Evolutionary conservation across 2,888 invertebrate species (phyloP).

Genomic region (Brenthis hecate): DNA sequence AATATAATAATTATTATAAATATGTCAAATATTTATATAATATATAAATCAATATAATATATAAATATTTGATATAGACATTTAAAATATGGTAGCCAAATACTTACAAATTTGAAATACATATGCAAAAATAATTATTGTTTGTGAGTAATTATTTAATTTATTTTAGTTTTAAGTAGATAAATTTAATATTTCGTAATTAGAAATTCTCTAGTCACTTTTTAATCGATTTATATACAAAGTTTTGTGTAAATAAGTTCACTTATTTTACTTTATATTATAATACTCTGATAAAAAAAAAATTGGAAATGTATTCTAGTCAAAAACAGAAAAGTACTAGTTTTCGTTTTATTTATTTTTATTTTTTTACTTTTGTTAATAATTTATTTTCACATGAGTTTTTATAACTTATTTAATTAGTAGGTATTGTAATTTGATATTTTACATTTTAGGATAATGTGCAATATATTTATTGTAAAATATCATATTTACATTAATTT

Average conservation of each 20-base stretch:
- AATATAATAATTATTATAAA: too few species aligned
- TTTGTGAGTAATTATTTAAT: constrained; percentile 2
- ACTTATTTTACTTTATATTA: background rate
- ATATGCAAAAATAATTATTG: constrained; percentile 7
- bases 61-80: background rate
- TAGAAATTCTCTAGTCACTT: constrained; percentile 28
- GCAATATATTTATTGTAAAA: constrained; percentile 67
- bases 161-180: constrained; percentile 34
- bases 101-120: background rate
- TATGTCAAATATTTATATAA: too few species aligned
- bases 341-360: constrained; percentile 35
- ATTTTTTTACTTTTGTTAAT: constrained; percentile 43
- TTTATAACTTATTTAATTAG: constrained; percentile 2
- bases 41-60: too few species aligned
- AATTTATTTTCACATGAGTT: constrained; percentile 44
- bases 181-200: constrained; percentile 30
- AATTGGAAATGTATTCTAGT: background rate
- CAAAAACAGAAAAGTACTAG: constrained; percentile 15
- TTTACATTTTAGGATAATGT: constrained; percentile 52
- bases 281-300: background rate
- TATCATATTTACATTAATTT: constrained; percentile 53
- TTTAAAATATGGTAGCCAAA: constrained; percentile 7
- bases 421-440: constrained; percentile 46
- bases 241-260: constrained; percentile 17
- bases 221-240: constrained; percentile 21